Evolutionary conservation across 2,888 invertebrate genomes (phyloP).

Genomic region (Ochropleura leucogaster): DNA sequence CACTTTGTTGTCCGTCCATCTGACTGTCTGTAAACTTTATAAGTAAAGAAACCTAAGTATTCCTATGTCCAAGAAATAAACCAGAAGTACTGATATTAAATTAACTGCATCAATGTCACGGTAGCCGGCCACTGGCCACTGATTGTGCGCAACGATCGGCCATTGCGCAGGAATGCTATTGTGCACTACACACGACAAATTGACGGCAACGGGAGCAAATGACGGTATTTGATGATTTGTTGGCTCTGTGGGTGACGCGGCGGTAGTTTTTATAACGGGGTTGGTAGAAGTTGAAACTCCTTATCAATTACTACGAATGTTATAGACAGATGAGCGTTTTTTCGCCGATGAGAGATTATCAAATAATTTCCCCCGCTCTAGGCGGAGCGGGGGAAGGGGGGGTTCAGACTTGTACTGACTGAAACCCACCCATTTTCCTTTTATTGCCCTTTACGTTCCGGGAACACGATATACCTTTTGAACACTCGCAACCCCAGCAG

Average conservation of each 20-base stretch:
- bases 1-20: too few relatives aligned
- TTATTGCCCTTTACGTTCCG: too few relatives aligned
- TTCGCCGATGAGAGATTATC: too few relatives aligned
- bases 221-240: slow-evolving; percentile 13
- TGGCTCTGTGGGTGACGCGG: slow-evolving; percentile 2
- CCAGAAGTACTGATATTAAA: slow-evolving; percentile 17
- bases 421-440: too few relatives aligned
- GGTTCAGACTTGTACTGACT: too few relatives aligned
- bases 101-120: slow-evolving; percentile 51
- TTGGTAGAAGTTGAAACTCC: background rate
- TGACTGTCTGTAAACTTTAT: too few relatives aligned
- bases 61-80: background rate
- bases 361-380: too few relatives aligned
- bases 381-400: too few relatives aligned
- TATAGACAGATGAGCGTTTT: too few relatives aligned
- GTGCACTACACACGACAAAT: slow-evolving; percentile 46
- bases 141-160: slow-evolving; percentile 47
- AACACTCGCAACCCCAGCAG: too few relatives aligned
- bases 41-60: background rate
- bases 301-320: too few relatives aligned
- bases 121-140: slow-evolving; percentile 16
- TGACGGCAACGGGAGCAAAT: slow-evolving; percentile 52
- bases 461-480: too few relatives aligned
- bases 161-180: slow-evolving; percentile 58
- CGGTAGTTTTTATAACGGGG: slow-evolving; percentile 35